Percentiles rank a stretch among this genome's conserved stretches.
phyloP scores from a whole-genome alignment of 2,888 invertebrate species.

The Andrena hattorfiana region DNA sequence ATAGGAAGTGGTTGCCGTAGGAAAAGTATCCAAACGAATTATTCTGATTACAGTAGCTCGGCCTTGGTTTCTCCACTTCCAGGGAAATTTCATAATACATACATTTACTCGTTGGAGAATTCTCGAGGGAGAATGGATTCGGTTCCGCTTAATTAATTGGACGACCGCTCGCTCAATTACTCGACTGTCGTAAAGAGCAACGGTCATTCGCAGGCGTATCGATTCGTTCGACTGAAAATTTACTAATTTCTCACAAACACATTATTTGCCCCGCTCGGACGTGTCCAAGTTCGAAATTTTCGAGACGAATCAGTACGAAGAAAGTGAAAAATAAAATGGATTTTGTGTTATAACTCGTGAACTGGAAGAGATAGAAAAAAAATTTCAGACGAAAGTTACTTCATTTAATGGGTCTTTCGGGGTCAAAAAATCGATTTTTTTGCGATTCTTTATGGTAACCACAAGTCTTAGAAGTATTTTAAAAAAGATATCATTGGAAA shows the following conservation, averaged over 20 bases:
- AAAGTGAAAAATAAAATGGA: too few species aligned
- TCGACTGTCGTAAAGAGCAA: background rate
- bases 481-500: too few species aligned
- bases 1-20: slow-evolving; percentile 70
- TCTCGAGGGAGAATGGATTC: slow-evolving; percentile 14
- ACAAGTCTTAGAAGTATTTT: too few species aligned
- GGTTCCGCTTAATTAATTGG: slow-evolving; percentile 31
- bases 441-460: too few species aligned
- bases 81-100: slow-evolving; percentile 28
- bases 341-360: too few species aligned
- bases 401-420: too few species aligned
- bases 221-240: background rate
- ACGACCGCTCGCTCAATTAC: background rate
- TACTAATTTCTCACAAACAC: background rate
- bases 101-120: slow-evolving; percentile 1
- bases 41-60: slow-evolving; percentile 43
- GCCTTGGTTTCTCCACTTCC: slow-evolving; percentile 18
- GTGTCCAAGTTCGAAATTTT: too few species aligned
- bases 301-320: background rate
- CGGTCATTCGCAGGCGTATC: slow-evolving; percentile 2
- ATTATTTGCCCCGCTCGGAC: background rate
- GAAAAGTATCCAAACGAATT: slow-evolving; percentile 55
- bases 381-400: too few species aligned
- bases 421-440: too few species aligned
- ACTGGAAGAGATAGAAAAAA: too few species aligned